These are phyloP conservation scores for Pelobates cultripes DNA, from an alignment of 2,797 vertebrate species.

Conservation along the genomic window DNA sequence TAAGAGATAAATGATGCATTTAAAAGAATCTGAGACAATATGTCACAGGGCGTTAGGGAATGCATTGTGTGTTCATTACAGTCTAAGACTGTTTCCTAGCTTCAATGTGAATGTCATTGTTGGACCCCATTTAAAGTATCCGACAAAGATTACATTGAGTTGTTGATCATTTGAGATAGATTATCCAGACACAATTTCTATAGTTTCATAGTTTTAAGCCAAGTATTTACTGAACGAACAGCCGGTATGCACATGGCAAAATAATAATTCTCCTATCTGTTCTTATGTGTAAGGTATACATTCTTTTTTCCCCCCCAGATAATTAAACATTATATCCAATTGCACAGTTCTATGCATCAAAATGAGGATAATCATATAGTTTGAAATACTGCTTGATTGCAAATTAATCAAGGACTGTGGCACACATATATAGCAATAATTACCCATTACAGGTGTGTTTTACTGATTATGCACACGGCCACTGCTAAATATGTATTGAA, in stretches of 20 bases:
- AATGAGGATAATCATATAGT: background rate
- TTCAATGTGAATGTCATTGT: conserved; percentile 36
- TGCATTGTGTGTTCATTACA: conserved; percentile 48
- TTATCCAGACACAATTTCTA: conserved; percentile 19
- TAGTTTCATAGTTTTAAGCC: conserved; percentile 8
- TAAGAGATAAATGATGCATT: conserved; percentile 52
- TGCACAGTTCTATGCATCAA: background rate
- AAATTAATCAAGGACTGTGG: background rate
- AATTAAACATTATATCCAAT: background rate
- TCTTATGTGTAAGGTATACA: background rate
- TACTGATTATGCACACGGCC: background rate
- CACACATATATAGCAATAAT: background rate
- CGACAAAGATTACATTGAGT: conserved; percentile 13
- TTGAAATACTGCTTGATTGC: background rate
- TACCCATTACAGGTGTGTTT: background rate
- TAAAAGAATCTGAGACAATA: conserved; percentile 52
- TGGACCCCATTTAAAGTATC: conserved; percentile 43
- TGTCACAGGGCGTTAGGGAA: conserved; percentile 44
- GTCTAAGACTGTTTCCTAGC: conserved; percentile 43
- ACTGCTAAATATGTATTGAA: too few relatives aligned
- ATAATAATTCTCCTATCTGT: background rate
- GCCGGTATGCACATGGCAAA: background rate
- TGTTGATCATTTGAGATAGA: conserved; percentile 24
- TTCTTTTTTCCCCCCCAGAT: background rate
- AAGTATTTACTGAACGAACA: conserved; percentile 3